A percentile compares a stretch with the other conserved stretches of the same genome.
Conservation (phyloP, 23 tunicate species). For the Botrylloides violaceus region DNA sequence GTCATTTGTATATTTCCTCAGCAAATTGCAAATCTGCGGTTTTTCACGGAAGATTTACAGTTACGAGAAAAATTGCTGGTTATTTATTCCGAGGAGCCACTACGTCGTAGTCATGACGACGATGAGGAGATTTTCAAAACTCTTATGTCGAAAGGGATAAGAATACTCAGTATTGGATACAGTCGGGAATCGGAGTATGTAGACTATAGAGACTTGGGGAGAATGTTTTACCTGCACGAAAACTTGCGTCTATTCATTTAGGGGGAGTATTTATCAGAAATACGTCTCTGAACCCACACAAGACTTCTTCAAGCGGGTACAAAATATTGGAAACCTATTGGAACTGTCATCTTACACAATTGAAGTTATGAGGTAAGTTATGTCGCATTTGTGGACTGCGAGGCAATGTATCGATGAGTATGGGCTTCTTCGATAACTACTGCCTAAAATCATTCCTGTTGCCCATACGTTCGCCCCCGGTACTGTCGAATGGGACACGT, state of each 20-base stretch:
- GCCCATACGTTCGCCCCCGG: too few species aligned
- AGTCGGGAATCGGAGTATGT: conserved; percentile 16
- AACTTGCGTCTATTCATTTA: background rate
- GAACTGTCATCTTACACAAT: conserved; percentile 12
- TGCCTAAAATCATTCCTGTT: too few species aligned
- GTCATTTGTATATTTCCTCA: too few species aligned
- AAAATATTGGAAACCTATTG: background rate
- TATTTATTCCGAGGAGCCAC: conserved; percentile 17
- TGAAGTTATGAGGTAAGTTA: conserved; percentile 29
- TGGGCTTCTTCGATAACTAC: too few species aligned
- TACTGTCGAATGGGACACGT: too few species aligned
- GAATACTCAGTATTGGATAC: conserved; percentile 29
- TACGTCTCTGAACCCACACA: conserved; percentile 28
- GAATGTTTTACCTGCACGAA: background rate
- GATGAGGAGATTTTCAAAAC: conserved; percentile 11
- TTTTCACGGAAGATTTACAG: conserved; percentile 23
- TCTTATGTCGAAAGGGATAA: conserved; percentile 20
- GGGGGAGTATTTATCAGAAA: conserved; percentile 18
- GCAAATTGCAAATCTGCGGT: conserved; percentile 21
- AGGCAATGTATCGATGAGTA: too few species aligned
- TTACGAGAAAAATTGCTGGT: conserved; percentile 28
- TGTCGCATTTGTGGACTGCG: too few species aligned
- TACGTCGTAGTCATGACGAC: conserved; percentile 6
- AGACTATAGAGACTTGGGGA: background rate
- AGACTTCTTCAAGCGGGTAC: conserved; percentile 27